Percentiles rank a stretch among this genome's conserved stretches.
Conservation (phyloP, 2,797 vertebrate genomes). For the Pseudochromis fuscus region DNA sequence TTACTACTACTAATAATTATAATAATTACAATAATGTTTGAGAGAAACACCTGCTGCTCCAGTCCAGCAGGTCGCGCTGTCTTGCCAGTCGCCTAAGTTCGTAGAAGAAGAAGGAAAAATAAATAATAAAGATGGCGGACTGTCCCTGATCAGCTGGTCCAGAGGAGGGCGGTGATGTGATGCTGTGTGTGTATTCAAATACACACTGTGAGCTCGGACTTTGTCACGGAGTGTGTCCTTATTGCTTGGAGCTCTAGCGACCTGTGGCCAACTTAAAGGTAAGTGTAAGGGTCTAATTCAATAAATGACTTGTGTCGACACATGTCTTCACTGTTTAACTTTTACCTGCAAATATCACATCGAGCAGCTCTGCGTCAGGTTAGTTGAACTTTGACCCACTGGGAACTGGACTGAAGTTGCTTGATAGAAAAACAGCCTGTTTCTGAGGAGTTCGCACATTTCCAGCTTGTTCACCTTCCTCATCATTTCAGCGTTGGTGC, state of each 20-base stretch:
- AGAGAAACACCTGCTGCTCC: neutral
- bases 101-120: neutral
- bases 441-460: too few relatives aligned
- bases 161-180: neutral
- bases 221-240: neutral
- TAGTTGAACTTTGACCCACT: conserved; percentile 53
- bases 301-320: neutral
- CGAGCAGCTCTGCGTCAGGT: neutral
- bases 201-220: too few relatives aligned
- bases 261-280: neutral
- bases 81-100: too few relatives aligned
- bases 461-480: too few relatives aligned
- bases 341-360: neutral
- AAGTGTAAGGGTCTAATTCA: neutral
- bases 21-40: too few relatives aligned
- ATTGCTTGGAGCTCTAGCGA: neutral
- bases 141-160: too few relatives aligned
- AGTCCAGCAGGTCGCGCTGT: neutral
- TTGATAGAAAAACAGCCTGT: too few relatives aligned
- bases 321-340: neutral
- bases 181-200: neutral
- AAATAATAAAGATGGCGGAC: neutral
- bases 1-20: too few relatives aligned
- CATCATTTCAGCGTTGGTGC: too few relatives aligned
- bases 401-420: neutral